These are phyloP conservation scores for Eptesicus fuscus DNA, from an alignment of 2,113 vertebrate species.

Conservation along the genomic window DNA sequence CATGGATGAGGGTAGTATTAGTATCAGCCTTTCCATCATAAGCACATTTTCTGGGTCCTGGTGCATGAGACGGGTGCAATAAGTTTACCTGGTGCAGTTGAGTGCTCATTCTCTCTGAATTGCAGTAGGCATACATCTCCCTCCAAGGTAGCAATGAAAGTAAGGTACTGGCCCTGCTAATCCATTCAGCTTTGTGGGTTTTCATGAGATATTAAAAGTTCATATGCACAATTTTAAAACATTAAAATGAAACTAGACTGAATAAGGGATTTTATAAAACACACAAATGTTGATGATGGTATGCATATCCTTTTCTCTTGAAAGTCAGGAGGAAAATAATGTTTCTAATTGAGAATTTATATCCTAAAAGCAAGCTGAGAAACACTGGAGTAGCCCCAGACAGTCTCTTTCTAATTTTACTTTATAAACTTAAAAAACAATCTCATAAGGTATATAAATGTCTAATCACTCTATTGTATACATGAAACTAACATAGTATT, in stretches of 20 bases:
- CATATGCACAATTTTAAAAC: not conserved
- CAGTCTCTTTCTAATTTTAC: not conserved
- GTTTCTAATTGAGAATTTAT: not conserved
- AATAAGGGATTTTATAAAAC: not conserved
- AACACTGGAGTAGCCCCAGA: not conserved
- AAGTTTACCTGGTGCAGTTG: not conserved
- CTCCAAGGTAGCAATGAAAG: not conserved
- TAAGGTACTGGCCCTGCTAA: not conserved
- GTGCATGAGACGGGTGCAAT: not conserved
- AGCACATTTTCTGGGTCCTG: not conserved
- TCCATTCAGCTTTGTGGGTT: not conserved
- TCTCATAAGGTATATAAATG: not conserved
- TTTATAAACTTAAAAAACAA: slow-evolving; percentile 2
- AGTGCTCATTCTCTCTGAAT: not conserved
- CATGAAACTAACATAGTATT: not conserved
- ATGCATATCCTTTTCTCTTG: not conserved
- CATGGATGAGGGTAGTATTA: too few relatives aligned
- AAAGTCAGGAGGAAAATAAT: not conserved
- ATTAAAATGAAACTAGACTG: not conserved
- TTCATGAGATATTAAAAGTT: not conserved
- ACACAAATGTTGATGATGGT: not conserved
- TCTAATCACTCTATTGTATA: not conserved
- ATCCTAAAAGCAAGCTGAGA: not conserved
- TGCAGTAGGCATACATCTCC: not conserved
- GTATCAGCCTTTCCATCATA: not conserved